phyloP scores from a whole-genome alignment of 2,888 invertebrate species.

The Junonia oenone region DNA sequence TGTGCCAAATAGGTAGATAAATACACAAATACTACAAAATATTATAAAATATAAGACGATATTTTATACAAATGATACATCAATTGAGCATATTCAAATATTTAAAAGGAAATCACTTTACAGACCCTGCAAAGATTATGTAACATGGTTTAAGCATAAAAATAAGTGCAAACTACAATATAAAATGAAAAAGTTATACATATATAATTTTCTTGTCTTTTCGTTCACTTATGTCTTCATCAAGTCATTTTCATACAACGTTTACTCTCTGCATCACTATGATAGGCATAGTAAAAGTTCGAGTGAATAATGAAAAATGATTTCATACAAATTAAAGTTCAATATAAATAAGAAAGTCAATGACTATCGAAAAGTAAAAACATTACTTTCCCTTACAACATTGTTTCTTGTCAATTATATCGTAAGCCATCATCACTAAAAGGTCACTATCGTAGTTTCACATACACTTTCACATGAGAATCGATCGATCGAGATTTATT shows the following conservation, averaged over 20 bases:
- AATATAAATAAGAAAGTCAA: neutral
- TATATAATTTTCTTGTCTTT: neutral
- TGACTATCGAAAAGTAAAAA: neutral
- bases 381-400: neutral
- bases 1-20: constrained; percentile 9
- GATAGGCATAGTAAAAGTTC: constrained; percentile 35
- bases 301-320: constrained; percentile 19
- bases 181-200: neutral
- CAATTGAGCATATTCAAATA: constrained; percentile 9
- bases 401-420: neutral
- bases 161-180: neutral
- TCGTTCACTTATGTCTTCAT: neutral
- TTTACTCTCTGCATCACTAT: constrained; percentile 34
- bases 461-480: neutral
- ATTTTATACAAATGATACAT: constrained; percentile 6
- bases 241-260: neutral
- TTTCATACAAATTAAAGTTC: neutral
- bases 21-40: constrained; percentile 5
- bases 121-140: neutral
- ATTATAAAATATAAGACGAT: constrained; percentile 7
- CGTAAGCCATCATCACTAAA: neutral
- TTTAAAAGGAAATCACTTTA: neutral
- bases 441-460: neutral
- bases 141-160: neutral
- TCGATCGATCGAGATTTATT: neutral